A percentile compares a stretch with the other conserved stretches of the same genome.
phyloP scores from a whole-genome alignment of 2,797 vertebrate species.

The Sebastes melanostomus region DNA sequence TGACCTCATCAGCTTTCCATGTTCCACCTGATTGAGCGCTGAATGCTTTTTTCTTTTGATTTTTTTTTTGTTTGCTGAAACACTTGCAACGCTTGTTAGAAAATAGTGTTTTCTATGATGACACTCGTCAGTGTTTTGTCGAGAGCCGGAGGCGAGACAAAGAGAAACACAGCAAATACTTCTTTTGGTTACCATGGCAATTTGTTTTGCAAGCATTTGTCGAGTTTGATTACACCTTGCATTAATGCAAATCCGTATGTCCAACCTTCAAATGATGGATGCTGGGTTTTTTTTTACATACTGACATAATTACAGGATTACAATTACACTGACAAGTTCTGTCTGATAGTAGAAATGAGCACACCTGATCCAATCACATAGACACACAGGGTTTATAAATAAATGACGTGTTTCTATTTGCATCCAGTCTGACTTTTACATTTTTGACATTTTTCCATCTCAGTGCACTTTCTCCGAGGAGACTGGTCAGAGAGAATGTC shows the following conservation, averaged over 20 bases:
- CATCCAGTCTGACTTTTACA: slow-evolving; percentile 20
- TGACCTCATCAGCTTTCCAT: background rate
- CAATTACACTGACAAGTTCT: background rate
- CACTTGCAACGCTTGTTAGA: background rate
- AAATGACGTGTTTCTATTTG: background rate
- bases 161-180: background rate
- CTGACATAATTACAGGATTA: background rate
- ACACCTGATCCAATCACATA: background rate
- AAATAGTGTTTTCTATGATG: background rate
- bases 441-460: slow-evolving; percentile 29
- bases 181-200: background rate
- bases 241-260: background rate
- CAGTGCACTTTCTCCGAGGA: background rate
- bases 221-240: background rate
- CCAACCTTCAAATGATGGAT: background rate
- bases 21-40: background rate
- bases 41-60: background rate
- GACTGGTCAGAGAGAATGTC: background rate
- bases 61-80: background rate
- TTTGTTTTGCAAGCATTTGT: background rate
- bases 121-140: background rate
- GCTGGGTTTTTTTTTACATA: background rate
- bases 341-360: background rate
- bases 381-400: background rate
- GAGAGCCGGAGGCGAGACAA: background rate